Conservation (phyloP, 2,797 vertebrate species). For the Takifugu rubripes region DNA sequence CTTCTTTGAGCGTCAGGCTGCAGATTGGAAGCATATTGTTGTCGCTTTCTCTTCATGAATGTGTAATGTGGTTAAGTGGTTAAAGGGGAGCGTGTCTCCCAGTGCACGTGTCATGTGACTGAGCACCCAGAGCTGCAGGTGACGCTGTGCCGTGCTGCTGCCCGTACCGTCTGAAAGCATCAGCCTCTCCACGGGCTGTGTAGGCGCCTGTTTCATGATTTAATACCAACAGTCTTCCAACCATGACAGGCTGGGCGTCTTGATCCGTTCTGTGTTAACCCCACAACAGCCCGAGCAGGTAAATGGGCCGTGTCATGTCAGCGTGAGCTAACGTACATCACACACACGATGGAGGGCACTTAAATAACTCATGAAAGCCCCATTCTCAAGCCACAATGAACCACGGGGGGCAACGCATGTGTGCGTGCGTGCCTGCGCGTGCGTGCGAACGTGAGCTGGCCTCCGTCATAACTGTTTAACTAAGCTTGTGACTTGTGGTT, state of each 20-base stretch:
- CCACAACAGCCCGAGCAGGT: slow-evolving; percentile 40
- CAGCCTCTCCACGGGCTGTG: slow-evolving; percentile 7
- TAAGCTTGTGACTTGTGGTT: slow-evolving; percentile 46
- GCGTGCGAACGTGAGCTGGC: slow-evolving; percentile 25
- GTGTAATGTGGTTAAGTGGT: too few relatives aligned
- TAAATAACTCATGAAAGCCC: slow-evolving; percentile 72
- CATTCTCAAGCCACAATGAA: slow-evolving; percentile 48
- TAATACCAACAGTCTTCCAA: slow-evolving; percentile 20
- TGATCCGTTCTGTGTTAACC: slow-evolving; percentile 29
- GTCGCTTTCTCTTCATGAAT: slow-evolving; percentile 16
- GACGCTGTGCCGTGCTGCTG: background rate
- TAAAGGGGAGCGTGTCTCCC: too few relatives aligned
- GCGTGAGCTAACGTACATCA: slow-evolving; percentile 33
- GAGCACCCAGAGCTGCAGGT: background rate
- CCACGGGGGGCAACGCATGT: slow-evolving; percentile 34
- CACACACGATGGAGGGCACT: slow-evolving; percentile 50
- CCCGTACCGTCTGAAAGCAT: slow-evolving; percentile 9
- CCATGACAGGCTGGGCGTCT: slow-evolving; percentile 33
- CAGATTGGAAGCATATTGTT: slow-evolving; percentile 17
- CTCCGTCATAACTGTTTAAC: slow-evolving; percentile 51
- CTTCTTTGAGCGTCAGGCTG: slow-evolving; percentile 2
- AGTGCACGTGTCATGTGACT: too few relatives aligned
- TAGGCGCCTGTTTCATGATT: slow-evolving; percentile 34
- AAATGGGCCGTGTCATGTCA: slow-evolving; percentile 64
- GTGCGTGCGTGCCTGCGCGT: slow-evolving; percentile 19